Percentiles rank a stretch among this genome's conserved stretches.
Conservation (phyloP, 2,797 vertebrate genomes). For the Carcharodon carcharias region DNA sequence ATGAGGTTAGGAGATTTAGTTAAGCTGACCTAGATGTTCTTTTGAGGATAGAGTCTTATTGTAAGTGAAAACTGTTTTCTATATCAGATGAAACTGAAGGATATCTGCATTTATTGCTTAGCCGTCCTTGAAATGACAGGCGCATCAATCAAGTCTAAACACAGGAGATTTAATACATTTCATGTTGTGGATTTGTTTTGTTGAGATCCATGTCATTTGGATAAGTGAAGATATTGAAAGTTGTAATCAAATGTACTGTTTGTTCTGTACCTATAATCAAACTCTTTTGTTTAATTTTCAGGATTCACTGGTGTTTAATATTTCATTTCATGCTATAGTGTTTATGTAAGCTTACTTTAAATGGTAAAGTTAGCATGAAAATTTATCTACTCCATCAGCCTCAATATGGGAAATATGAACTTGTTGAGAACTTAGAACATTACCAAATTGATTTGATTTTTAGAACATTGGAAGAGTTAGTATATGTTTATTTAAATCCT, state of each 20-base stretch:
- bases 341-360: conserved; percentile 34
- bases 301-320: conserved; percentile 63
- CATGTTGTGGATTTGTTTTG: conserved; percentile 65
- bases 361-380: not conserved
- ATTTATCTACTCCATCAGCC: not conserved
- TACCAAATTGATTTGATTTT: conserved; percentile 24
- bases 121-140: conserved; percentile 54
- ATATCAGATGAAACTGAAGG: conserved; percentile 61
- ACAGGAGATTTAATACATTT: conserved; percentile 56
- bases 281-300: conserved; percentile 68
- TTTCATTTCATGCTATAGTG: conserved; percentile 50
- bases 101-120: conserved; percentile 52
- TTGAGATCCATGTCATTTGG: conserved; percentile 64
- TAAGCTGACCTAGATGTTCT: conserved; percentile 77
- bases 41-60: conserved; percentile 69
- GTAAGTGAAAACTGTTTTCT: conserved; percentile 62
- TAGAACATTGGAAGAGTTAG: not conserved
- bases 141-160: conserved; percentile 57
- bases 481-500: conserved; percentile 26
- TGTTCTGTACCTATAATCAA: conserved; percentile 66
- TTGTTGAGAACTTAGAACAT: conserved; percentile 14
- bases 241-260: conserved; percentile 64
- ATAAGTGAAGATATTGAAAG: conserved; percentile 66
- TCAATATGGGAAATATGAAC: not conserved
- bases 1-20: conserved; percentile 60